A percentile compares a stretch with the other conserved stretches of the same genome.
These are phyloP conservation scores for Hydra vulgaris DNA, from an alignment of 30 jellyfish, hydroid and myxozoan species.

Conservation along the genomic window DNA sequence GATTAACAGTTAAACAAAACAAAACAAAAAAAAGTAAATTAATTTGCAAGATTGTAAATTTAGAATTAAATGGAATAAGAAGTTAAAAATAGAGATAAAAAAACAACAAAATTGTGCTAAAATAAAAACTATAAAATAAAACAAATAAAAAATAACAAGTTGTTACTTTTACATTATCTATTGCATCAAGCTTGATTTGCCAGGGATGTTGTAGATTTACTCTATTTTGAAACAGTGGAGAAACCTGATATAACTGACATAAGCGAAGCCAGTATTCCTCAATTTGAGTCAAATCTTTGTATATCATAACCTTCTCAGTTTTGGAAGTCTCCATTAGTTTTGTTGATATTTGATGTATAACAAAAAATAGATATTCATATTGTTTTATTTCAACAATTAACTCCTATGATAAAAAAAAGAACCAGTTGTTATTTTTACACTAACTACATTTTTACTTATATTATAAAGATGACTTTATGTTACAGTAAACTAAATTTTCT, in stretches of 20 bases:
- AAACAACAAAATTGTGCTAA: no score
- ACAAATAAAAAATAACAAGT: no score
- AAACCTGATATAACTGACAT: conserved; percentile 20
- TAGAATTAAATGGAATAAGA: background rate
- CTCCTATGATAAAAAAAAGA: conserved; percentile 29
- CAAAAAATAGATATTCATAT: conserved; percentile 41
- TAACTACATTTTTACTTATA: no score
- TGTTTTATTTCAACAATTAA: conserved; percentile 26
- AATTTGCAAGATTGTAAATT: no score
- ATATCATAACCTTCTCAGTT: conserved; percentile 30
- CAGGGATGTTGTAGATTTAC: conserved; percentile 34
- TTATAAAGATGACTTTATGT: no score
- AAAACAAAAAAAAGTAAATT: background rate
- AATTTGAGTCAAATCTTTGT: conserved; percentile 28
- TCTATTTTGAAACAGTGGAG: conserved; percentile 45
- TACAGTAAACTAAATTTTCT: no score
- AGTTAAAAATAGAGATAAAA: no score
- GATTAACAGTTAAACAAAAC: background rate
- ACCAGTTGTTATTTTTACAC: no score
- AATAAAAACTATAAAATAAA: no score
- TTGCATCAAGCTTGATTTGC: conserved; percentile 26
- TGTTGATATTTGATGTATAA: conserved; percentile 40
- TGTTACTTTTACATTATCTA: background rate
- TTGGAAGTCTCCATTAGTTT: conserved; percentile 53
- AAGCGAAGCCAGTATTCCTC: conserved; percentile 52